phyloP scores from a whole-genome alignment of 2,797 vertebrate genomes.

The Anolis apletophallus region DNA sequence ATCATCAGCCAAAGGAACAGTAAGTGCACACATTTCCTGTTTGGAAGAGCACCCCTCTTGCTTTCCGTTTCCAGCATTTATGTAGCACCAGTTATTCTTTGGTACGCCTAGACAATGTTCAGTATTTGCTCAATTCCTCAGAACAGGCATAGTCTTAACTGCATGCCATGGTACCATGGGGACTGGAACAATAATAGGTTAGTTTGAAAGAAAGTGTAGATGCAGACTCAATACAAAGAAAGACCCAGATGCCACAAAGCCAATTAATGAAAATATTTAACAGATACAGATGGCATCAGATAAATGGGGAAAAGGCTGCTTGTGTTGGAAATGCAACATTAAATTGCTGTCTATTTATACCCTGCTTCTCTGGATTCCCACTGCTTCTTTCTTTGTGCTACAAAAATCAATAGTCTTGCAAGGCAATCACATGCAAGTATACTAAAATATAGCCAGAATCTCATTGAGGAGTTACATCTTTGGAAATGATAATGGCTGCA shows the following conservation, averaged over 20 bases:
- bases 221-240: slow-evolving; percentile 7
- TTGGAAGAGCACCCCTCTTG: not conserved
- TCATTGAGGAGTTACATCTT: no score
- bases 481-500: no score
- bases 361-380: no score
- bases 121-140: slow-evolving; percentile 14
- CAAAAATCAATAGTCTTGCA: no score
- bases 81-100: not conserved
- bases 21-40: slow-evolving; percentile 13
- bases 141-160: not conserved
- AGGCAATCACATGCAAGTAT: no score
- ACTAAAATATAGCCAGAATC: no score
- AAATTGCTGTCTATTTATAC: no score
- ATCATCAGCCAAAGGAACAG: slow-evolving; percentile 7
- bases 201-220: slow-evolving; percentile 35
- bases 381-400: not conserved
- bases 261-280: not conserved
- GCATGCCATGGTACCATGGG: slow-evolving; percentile 8
- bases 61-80: slow-evolving; percentile 11
- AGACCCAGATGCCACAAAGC: not conserved
- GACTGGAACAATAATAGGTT: slow-evolving; percentile 20
- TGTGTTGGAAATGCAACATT: not conserved
- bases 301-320: not conserved
- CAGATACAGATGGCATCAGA: not conserved
- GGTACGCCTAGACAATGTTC: not conserved